Evolutionary conservation across 2,888 invertebrate species (phyloP), one percentile per base, ranked within the genome.

Genomic region (Rotaria socialis): DNA sequence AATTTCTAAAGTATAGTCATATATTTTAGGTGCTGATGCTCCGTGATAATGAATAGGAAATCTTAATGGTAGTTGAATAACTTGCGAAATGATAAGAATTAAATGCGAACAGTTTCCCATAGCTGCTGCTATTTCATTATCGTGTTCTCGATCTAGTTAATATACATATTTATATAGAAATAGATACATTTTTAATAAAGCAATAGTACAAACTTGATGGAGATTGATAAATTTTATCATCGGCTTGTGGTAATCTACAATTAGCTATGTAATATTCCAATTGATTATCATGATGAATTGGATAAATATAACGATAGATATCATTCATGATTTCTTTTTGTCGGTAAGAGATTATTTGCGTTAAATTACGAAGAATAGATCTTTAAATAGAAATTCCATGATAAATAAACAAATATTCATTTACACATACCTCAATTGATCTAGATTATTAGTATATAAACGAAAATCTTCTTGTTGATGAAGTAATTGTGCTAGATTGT

Each of bases 31-130:
- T 4, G 43, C 24, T 47, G 80, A n/a, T 67, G 35, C 16, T n/a
- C 80, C 80, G 11, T 80, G 43, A 80, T 80, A 80, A n/a, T 43
- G 14, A 14, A 80, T 80, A 14, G 80, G 80, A 80, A 47, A 80
- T 47, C 47, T 43, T 14, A 80, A 80, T 80, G 80, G 80, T 80
- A 80, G n/a, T 47, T 80, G 47, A 80, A 80, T 80, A 80, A 80
- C 22, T 80, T 80, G 80, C 47, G 80, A 43, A 47, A 80, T 47
- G 47, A 80, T 80, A 10, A 80, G 24, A 80, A 80, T 5, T 47
- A 80, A 80, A 80, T 80, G 80, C 19, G 47, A 80, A 47, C 80
- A 80, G 47, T 80, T 47, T n/a, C 47, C 47, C 10, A 80, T 4
- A 43, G 80, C 80, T 47, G 47, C 47, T 11, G 47, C 24, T 43